phyloP scores from a whole-genome alignment of 2,888 invertebrate genomes.

The Ophion costatus region DNA sequence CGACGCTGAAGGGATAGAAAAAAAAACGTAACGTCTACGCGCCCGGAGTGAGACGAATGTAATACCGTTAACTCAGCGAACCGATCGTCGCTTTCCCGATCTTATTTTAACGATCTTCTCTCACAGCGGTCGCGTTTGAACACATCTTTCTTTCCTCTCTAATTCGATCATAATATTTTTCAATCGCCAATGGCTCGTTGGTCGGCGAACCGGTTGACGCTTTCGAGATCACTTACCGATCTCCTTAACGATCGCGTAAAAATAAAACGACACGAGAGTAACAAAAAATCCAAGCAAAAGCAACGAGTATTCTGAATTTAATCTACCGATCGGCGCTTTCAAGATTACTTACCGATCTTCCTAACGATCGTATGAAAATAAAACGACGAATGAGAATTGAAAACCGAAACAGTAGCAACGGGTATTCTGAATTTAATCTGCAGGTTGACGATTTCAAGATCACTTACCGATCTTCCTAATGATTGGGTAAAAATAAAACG shows the following conservation, averaged over 20 bases:
- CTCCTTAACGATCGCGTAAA: slow-evolving; percentile 19
- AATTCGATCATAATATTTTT: slow-evolving; percentile 24
- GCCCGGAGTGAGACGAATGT: slow-evolving; percentile 27
- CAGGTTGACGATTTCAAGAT: background rate
- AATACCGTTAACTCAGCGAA: slow-evolving; percentile 50
- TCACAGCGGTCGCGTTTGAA: slow-evolving; percentile 18
- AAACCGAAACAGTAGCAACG: no score
- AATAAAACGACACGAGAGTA: background rate
- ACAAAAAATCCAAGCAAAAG: background rate
- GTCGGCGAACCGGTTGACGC: background rate
- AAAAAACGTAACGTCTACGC: slow-evolving; percentile 38
- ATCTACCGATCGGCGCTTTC: background rate
- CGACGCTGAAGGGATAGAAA: slow-evolving; percentile 22
- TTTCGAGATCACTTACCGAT: slow-evolving; percentile 43
- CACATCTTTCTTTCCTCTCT: slow-evolving; percentile 1
- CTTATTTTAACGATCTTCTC: slow-evolving; percentile 38
- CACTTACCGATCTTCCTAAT: background rate
- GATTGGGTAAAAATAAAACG: background rate
- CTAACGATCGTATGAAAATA: slow-evolving; percentile 1
- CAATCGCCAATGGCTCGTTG: slow-evolving; percentile 4
- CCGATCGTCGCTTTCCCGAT: slow-evolving; percentile 56
- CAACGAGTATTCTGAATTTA: background rate
- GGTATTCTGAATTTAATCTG: no score
- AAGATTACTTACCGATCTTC: slow-evolving; percentile 34
- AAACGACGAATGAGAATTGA: background rate